phyloP scores from a whole-genome alignment of 2,888 invertebrate species.

The Raillietiella orientalis region DNA sequence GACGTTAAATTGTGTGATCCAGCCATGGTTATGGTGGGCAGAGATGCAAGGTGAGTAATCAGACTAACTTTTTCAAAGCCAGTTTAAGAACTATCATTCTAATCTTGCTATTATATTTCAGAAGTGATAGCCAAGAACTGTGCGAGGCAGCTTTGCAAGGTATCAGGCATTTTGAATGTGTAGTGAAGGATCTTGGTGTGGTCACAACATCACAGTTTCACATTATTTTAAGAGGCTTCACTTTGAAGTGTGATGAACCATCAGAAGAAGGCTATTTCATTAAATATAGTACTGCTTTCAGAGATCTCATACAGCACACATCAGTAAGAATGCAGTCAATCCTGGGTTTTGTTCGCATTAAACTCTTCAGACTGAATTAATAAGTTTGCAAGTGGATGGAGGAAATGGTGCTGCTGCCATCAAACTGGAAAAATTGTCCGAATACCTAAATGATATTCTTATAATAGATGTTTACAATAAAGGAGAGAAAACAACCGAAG shows the following conservation, averaged over 20 bases:
- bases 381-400: too few relatives aligned
- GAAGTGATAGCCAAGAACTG: conserved; percentile 45
- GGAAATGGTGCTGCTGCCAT: conserved; percentile 91
- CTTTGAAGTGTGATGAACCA: conserved; percentile 42
- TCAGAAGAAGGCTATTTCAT: conserved; percentile 49
- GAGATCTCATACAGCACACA: conserved; percentile 16
- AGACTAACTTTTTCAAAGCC: too few relatives aligned
- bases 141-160: conserved; percentile 50
- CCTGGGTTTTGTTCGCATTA: background rate
- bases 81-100: too few relatives aligned
- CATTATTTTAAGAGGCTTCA: conserved; percentile 56
- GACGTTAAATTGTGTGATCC: too few relatives aligned
- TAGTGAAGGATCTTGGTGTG: conserved; percentile 44
- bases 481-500: conserved; percentile 19
- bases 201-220: conserved; percentile 94
- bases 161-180: conserved; percentile 35
- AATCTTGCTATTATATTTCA: too few relatives aligned
- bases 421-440: conserved; percentile 36
- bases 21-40: background rate
- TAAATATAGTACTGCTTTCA: conserved; percentile 50
- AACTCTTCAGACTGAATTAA: too few relatives aligned
- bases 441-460: conserved; percentile 26
- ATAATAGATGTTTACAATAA: conserved; percentile 40
- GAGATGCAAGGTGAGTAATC: conserved; percentile 7
- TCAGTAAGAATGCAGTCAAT: background rate